These are phyloP conservation scores for Megalurothrips usitatus DNA, from an alignment of 2,888 invertebrate genomes.

Conservation along the genomic window DNA sequence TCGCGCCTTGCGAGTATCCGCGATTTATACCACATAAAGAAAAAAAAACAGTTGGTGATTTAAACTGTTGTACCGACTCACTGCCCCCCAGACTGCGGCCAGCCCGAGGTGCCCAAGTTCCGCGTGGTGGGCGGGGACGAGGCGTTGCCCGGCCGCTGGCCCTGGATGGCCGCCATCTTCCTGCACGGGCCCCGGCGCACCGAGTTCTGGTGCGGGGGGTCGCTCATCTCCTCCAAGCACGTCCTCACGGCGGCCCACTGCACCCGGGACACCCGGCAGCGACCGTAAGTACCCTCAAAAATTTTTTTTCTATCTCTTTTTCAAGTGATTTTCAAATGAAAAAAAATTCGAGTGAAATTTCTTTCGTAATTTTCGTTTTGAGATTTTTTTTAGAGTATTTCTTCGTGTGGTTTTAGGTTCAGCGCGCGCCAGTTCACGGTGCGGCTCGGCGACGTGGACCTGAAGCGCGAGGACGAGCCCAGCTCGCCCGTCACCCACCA, in stretches of 20 bases:
- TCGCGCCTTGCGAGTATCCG: too few relatives aligned
- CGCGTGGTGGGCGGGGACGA: slow-evolving; percentile 89
- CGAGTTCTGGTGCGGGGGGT: slow-evolving; percentile 42
- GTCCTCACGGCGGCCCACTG: slow-evolving; percentile 42
- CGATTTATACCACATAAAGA: neutral
- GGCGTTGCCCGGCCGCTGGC: slow-evolving; percentile 82
- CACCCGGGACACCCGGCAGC: slow-evolving; percentile 80
- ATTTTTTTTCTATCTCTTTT: too few relatives aligned
- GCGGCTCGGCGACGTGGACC: slow-evolving; percentile 80
- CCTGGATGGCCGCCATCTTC: slow-evolving; percentile 95
- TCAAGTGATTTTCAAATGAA: too few relatives aligned
- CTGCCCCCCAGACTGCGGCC: slow-evolving; percentile 64
- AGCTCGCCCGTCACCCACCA: slow-evolving; percentile 75
- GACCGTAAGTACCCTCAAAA: slow-evolving; percentile 77
- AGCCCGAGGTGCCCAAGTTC: slow-evolving; percentile 74
- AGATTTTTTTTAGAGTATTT: slow-evolving; percentile 28
- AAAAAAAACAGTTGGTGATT: neutral
- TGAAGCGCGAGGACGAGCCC: slow-evolving; percentile 77
- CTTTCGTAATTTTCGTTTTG: too few relatives aligned
- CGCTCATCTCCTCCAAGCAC: slow-evolving; percentile 40
- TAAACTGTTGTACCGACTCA: too few relatives aligned
- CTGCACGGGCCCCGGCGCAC: slow-evolving; percentile 72
- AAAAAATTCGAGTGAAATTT: too few relatives aligned
- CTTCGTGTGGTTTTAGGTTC: slow-evolving; percentile 46
- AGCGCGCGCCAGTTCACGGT: slow-evolving; percentile 84